Base-by-base conservation (phyloP, 2,888 invertebrate species). In the Macrosoma leucophasiata region DNA sequence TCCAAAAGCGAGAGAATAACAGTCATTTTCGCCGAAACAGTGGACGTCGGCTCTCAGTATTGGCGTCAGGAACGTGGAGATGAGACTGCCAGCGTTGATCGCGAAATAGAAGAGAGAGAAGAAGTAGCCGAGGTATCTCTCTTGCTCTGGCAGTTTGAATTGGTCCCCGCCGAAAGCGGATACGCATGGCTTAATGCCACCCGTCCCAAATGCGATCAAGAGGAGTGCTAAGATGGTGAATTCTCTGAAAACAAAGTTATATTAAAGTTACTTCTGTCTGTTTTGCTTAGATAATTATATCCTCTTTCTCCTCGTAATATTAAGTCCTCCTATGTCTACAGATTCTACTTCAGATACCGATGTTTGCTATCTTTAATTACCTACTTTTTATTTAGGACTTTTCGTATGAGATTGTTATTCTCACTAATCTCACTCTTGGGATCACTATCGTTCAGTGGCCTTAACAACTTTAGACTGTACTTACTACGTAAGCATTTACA, bases 111-210 rank as follows among this genome's bases (percentile, higher is more conserved):
- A 98, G 1, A 97, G 77, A 0, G 97, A 97, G 79, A 98, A 98
- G 79, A 95, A 98, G 39, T 89, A 89, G 9, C 91, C 90, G 39
- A 97, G 78, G 61, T 94, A 91, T 50, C 79, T 81, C 51, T 90
- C 90, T 75, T 97, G 94, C 46, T 93, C 90, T 0, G 93, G 93
- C 27, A 94, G 52, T 27, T 88, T 84, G 70, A 97, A 96, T 74
- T 97, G 97, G 68, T 98, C 97, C 0, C 97, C 97, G 1, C 97
- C 98, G 67, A 98, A 97, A 0, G 97, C 95, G 0, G 95, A 88
- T 0, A 98, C 97, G 59, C 97, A 97, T 0, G 97, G 97, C 62
- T 98, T 98, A 52, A 98, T 98, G 1, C 97, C 97, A 1, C 97
- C 97, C 0, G 96, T 96, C 0, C 96, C 97, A 8, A 96, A 55